Percentiles rank a stretch among this genome's conserved stretches.
These are phyloP conservation scores for Myzus persicae DNA, from an alignment of 1,140 invertebrate species.

Conservation along the genomic window DNA sequence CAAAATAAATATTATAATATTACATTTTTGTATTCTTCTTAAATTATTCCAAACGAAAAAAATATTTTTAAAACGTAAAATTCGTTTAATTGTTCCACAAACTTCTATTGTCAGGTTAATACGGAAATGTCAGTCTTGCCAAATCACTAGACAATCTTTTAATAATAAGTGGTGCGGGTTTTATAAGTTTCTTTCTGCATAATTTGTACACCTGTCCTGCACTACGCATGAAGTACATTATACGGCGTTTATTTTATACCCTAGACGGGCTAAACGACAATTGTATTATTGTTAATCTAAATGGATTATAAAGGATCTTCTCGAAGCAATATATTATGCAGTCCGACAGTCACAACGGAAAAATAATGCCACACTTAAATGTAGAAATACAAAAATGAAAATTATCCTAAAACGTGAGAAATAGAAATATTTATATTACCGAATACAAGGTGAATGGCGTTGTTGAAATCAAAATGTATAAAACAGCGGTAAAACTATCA, in stretches of 20 bases:
- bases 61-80: neutral
- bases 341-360: neutral
- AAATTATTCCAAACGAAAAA: neutral
- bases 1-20: neutral
- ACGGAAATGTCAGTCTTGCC: neutral
- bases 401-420: neutral
- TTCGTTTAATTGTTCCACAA: neutral
- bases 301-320: neutral
- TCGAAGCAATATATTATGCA: neutral
- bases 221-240: too few species aligned
- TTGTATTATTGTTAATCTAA: constrained; percentile 4
- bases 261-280: neutral
- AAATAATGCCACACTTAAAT: neutral
- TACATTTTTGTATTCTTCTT: neutral
- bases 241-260: neutral
- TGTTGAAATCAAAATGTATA: neutral
- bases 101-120: neutral
- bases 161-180: neutral
- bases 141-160: neutral
- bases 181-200: neutral
- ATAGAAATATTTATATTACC: neutral
- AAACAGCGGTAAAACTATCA: neutral
- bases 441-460: neutral
- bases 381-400: neutral
- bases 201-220: neutral